Conservation (phyloP, 2,888 invertebrate species). For the Philopedon plagiatum region DNA sequence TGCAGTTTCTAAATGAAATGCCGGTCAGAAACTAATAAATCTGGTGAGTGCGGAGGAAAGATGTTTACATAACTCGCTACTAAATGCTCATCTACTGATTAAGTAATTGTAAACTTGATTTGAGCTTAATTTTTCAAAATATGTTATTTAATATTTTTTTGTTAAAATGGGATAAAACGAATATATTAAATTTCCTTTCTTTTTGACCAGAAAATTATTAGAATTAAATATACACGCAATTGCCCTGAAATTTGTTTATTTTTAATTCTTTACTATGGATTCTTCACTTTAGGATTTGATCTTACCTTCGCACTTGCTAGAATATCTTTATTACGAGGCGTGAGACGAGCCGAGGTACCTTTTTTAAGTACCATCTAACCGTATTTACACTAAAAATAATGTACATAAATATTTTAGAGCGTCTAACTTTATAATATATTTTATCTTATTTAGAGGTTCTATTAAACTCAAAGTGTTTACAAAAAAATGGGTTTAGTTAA, state of each 20-base stretch:
- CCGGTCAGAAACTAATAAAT: not conserved
- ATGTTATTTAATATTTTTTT: too few relatives aligned
- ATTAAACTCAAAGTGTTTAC: not conserved
- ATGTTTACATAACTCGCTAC: too few relatives aligned
- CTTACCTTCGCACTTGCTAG: not conserved
- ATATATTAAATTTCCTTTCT: too few relatives aligned
- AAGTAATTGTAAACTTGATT: too few relatives aligned
- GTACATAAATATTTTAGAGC: slow-evolving; percentile 7
- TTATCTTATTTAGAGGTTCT: not conserved
- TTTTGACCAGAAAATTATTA: too few relatives aligned
- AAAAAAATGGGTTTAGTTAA: not conserved
- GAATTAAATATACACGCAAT: too few relatives aligned
- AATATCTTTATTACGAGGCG: not conserved
- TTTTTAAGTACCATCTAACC: not conserved
- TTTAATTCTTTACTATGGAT: too few relatives aligned
- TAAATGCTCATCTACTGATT: too few relatives aligned
- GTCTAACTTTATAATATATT: slow-evolving; percentile 1
- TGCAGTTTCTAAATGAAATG: not conserved
- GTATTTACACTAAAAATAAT: not conserved
- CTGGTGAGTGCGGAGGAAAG: not conserved
- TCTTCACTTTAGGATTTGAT: not conserved
- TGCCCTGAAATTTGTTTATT: too few relatives aligned
- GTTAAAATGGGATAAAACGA: too few relatives aligned
- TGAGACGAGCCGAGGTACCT: not conserved
- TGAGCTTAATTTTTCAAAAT: too few relatives aligned